Conservation (phyloP, 2,888 invertebrate species). For the Agrenia bidenticulata region DNA sequence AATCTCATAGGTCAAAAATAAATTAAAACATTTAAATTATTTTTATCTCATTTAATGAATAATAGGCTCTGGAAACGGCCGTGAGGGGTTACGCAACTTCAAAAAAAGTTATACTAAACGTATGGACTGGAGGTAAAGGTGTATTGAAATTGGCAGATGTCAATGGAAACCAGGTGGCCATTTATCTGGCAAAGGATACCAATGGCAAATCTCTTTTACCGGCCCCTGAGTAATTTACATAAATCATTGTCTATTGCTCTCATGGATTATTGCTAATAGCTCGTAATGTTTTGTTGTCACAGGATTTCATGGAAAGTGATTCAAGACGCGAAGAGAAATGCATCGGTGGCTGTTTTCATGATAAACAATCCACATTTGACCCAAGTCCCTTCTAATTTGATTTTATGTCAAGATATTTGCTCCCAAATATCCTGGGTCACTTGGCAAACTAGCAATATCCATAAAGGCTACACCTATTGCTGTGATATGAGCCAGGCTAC, state of each 20-base stretch:
- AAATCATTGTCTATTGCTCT: too few species aligned
- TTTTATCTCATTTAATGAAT: too few species aligned
- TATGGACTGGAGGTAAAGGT: slow-evolving; percentile 64
- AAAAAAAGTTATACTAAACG: slow-evolving; percentile 55
- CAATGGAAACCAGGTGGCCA: slow-evolving; percentile 53
- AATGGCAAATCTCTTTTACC: slow-evolving; percentile 27
- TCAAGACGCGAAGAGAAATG: slow-evolving; percentile 59
- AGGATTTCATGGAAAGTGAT: slow-evolving; percentile 61
- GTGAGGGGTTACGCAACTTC: slow-evolving; percentile 58
- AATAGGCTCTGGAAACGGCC: slow-evolving; percentile 58
- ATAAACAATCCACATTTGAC: slow-evolving; percentile 65
- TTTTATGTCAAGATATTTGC: slow-evolving; percentile 62
- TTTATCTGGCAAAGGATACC: slow-evolving; percentile 56
- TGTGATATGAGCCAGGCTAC: slow-evolving; percentile 20
- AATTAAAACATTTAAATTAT: too few species aligned
- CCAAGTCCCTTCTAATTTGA: slow-evolving; percentile 42
- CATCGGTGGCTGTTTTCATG: slow-evolving; percentile 64
- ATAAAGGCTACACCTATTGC: slow-evolving; percentile 53
- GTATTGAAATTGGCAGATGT: slow-evolving; percentile 61
- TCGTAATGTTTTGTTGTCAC: too few species aligned
- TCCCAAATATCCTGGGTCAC: slow-evolving; percentile 60
- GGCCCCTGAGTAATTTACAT: slow-evolving; percentile 37
- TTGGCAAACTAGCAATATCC: slow-evolving; percentile 62
- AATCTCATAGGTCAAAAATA: not conserved
- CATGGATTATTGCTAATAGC: not conserved